These are phyloP conservation scores for Helicoverpa assulta DNA, from an alignment of 2,888 invertebrate species.

Conservation along the genomic window DNA sequence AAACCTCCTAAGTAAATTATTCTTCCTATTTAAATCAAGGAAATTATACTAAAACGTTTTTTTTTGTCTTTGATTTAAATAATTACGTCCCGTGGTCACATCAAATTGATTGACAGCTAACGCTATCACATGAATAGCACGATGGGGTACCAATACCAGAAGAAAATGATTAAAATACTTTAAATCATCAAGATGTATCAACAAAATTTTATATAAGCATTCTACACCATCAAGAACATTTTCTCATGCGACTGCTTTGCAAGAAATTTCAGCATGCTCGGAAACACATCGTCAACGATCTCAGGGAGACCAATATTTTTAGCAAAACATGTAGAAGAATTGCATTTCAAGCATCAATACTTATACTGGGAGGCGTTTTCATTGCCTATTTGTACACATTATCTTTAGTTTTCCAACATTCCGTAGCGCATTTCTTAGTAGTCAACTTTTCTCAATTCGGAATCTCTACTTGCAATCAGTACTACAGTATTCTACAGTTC, in stretches of 20 bases:
- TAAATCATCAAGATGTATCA: conserved; percentile 26
- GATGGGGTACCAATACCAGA: conserved; percentile 14
- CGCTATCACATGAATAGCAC: conserved; percentile 8
- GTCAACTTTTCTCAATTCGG: conserved; percentile 9
- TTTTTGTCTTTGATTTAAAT: too few species aligned
- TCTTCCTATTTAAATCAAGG: too few species aligned
- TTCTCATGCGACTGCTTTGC: conserved; percentile 28
- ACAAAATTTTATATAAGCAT: neutral
- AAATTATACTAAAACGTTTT: too few species aligned
- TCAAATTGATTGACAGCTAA: conserved; percentile 25
- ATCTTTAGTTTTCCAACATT: conserved; percentile 25
- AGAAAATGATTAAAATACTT: conserved; percentile 8
- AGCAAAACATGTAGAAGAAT: conserved; percentile 13
- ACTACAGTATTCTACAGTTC: conserved; percentile 30
- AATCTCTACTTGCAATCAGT: conserved; percentile 21
- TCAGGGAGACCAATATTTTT: neutral
- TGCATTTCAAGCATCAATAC: conserved; percentile 12
- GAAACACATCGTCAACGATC: conserved; percentile 19
- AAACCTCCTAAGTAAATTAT: too few species aligned
- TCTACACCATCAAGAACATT: neutral
- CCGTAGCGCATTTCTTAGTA: conserved; percentile 19
- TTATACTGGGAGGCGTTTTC: conserved; percentile 33
- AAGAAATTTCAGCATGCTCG: conserved; percentile 24
- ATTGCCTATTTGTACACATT: conserved; percentile 33
- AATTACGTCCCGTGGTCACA: neutral